phyloP scores from a whole-genome alignment of 2,113 vertebrate genomes.

The Puma concolor region DNA sequence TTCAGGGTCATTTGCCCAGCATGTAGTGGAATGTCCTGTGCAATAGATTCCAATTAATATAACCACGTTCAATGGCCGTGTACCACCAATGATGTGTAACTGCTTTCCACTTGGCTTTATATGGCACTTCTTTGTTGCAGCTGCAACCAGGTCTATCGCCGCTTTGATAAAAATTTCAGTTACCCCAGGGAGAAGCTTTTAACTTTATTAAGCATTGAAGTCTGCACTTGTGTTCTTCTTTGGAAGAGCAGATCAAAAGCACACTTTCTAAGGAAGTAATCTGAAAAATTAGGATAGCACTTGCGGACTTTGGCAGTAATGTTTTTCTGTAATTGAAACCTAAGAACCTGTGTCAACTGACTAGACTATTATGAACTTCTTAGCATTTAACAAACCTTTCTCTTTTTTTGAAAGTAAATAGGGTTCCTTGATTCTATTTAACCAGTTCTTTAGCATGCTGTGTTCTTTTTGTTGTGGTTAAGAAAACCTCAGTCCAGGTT shows the following conservation, averaged over 20 bases:
- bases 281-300: constrained; percentile 89
- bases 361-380: constrained; percentile 81
- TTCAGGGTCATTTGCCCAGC: constrained; percentile 91
- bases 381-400: constrained; percentile 83
- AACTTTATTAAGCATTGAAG: constrained; percentile 92
- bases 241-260: constrained; percentile 87
- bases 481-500: constrained; percentile 72
- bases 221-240: constrained; percentile 88
- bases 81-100: constrained; percentile 87
- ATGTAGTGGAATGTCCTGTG: constrained; percentile 89
- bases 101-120: constrained; percentile 90
- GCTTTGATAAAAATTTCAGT: constrained; percentile 90
- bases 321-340: constrained; percentile 82
- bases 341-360: constrained; percentile 84
- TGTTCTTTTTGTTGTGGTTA: constrained; percentile 78
- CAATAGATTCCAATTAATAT: constrained; percentile 91
- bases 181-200: constrained; percentile 89
- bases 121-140: constrained; percentile 88
- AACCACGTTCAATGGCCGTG: constrained; percentile 86
- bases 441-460: constrained; percentile 82
- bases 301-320: constrained; percentile 83
- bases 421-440: constrained; percentile 78
- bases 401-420: constrained; percentile 70
- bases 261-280: constrained; percentile 88
- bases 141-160: constrained; percentile 87